Base-by-base conservation (phyloP, 2,888 invertebrate species). In the Acleris holmiana region DNA sequence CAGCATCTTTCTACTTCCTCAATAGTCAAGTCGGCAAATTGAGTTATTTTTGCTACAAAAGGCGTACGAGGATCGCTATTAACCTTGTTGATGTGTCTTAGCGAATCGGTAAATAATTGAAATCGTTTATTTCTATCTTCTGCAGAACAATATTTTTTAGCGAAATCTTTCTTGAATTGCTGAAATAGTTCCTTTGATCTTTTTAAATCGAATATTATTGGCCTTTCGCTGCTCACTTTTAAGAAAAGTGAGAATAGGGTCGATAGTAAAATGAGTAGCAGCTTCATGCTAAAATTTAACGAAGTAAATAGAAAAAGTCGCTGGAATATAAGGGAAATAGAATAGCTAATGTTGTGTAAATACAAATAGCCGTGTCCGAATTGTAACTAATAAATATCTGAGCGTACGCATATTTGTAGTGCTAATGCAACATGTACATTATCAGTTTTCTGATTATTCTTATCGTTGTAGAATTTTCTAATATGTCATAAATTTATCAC, bases 141-240 rank as follows among this genome's bases (percentile, higher is more conserved):
- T 5, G 2, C 10, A 0, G 55, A 55, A 17, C 55, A 55, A 55
- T 55, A 55, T 13, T 4, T 15, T 13, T 55, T 55, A 8, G 44
- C 44, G n/a, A 41, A 19, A 10, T 55, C 55, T 25, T 25, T 21
- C 44, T 19, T 55, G 18, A 23, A 55, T 17, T 23, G 41, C 21
- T 41, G 55, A 13, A 55, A 55, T 15, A 55, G 10, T 10, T 44
- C 4, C 13, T 44, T 21, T 4, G 55, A 7, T 1, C n/a, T 23
- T 0, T 8, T 19, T n/a, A 55, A 41, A 17, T 55, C 55, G 4
- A 25, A 8, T 35, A 21, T 44, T 53, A 19, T 15, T 40, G 7
- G 15, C 10, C 21, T 6, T 0, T 19, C 0, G 8, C 53, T n/a
- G 1, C 21, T 19, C 1, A 19, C 13, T 19, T 53, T 40, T 8